A percentile compares a stretch with the other conserved stretches of the same genome.
phyloP scores from a whole-genome alignment of 1,140 invertebrate genomes.

The Drosophila murphyi region DNA sequence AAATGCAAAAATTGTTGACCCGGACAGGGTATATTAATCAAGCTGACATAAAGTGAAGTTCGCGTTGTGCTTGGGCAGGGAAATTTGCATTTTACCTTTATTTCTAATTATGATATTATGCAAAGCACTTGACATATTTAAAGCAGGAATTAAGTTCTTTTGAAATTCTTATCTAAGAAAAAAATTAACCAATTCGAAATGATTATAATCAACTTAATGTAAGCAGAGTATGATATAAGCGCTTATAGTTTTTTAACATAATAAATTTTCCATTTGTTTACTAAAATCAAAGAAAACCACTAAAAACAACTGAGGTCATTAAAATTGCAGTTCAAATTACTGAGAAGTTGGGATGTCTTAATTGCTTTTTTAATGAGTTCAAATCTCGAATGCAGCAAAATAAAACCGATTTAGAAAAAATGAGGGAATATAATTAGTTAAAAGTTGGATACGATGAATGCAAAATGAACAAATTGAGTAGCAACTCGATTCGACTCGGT shows the following conservation, averaged over 20 bases:
- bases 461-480: slow-evolving; percentile 24
- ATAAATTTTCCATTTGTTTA: too few relatives aligned
- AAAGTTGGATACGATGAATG: background rate
- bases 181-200: too few relatives aligned
- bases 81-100: slow-evolving; percentile 61
- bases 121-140: slow-evolving; percentile 23
- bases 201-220: too few relatives aligned
- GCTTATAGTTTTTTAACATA: too few relatives aligned
- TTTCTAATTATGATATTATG: slow-evolving; percentile 71
- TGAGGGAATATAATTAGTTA: background rate
- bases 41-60: slow-evolving; percentile 66
- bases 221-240: too few relatives aligned
- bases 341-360: too few relatives aligned
- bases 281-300: too few relatives aligned
- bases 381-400: too few relatives aligned
- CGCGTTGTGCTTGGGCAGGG: slow-evolving; percentile 30
- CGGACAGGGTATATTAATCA: slow-evolving; percentile 63
- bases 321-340: too few relatives aligned
- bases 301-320: too few relatives aligned
- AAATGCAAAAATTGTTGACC: slow-evolving; percentile 42
- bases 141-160: background rate
- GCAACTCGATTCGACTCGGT: slow-evolving; percentile 17
- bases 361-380: too few relatives aligned
- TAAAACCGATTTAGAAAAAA: too few relatives aligned
- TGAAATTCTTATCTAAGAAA: background rate